A percentile compares a stretch with the other conserved stretches of the same genome.
Evolutionary conservation across 2,797 vertebrate genomes (phyloP).

Genomic region (Paedocypris micromegethes): DNA sequence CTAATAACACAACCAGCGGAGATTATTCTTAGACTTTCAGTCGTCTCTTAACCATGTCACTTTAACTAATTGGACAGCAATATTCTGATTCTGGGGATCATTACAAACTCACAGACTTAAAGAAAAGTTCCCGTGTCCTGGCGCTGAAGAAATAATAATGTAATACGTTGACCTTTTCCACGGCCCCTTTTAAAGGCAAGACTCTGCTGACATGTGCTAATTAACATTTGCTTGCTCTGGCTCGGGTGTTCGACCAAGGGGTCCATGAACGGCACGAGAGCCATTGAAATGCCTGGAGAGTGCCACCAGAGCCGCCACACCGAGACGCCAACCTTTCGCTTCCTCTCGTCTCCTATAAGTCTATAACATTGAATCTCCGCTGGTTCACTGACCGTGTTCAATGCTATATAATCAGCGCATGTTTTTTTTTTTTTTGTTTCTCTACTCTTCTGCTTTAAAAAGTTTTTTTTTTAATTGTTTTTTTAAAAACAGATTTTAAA

Average conservation of each 20-base stretch:
- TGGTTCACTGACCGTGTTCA: not conserved
- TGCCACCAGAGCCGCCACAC: constrained; percentile 53
- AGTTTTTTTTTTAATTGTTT: no score
- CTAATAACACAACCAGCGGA: constrained; percentile 4
- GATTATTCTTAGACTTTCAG: constrained; percentile 2
- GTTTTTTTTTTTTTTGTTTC: no score
- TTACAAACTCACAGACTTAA: constrained; percentile 48
- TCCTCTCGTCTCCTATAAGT: not conserved
- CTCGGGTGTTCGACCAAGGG: constrained; percentile 63
- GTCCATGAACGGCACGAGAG: constrained; percentile 48
- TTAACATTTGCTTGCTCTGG: constrained; percentile 69
- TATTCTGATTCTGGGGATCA: constrained; percentile 40
- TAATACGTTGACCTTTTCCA: constrained; percentile 63
- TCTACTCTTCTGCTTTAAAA: no score
- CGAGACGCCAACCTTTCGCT: not conserved
- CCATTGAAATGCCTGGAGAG: constrained; percentile 37
- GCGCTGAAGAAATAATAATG: constrained; percentile 65
- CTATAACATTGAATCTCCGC: constrained; percentile 7
- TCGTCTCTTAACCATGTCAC: constrained; percentile 15
- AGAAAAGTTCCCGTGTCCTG: constrained; percentile 49
- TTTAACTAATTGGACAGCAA: constrained; percentile 36
- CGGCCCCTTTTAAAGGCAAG: constrained; percentile 61
- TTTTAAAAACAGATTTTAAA: no score
- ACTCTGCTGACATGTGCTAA: constrained; percentile 65
- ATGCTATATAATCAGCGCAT: no score